phyloP scores from a whole-genome alignment of 2,888 invertebrate species.

The Drosophila mettleri region DNA sequence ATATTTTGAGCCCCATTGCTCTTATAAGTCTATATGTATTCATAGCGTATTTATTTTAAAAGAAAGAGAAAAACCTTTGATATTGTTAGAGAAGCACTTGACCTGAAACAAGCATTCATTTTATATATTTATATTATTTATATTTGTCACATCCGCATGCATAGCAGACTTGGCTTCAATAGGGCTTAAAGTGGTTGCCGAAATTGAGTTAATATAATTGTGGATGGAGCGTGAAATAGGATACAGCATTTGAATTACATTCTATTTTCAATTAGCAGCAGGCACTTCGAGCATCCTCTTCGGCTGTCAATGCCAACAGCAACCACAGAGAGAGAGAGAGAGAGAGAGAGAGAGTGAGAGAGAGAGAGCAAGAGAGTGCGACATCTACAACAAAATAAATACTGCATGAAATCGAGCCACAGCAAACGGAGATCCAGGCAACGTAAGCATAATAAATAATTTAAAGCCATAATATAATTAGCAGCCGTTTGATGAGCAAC shows the following conservation, averaged over 20 bases:
- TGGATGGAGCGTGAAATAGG: constrained; percentile 13
- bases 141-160: neutral
- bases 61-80: too few relatives aligned
- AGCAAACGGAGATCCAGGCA: constrained; percentile 16
- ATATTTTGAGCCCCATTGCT: too few relatives aligned
- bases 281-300: constrained; percentile 5
- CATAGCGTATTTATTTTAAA: too few relatives aligned
- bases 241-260: constrained; percentile 19
- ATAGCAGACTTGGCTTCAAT: neutral
- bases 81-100: too few relatives aligned
- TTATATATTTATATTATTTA: neutral
- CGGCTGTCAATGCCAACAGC: constrained; percentile 22
- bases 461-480: constrained; percentile 63
- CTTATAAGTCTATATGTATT: too few relatives aligned
- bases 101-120: too few relatives aligned
- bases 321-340: too few relatives aligned
- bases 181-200: neutral
- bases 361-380: too few relatives aligned
- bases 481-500: constrained; percentile 36
- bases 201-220: neutral
- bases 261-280: constrained; percentile 18
- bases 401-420: constrained; percentile 18
- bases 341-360: too few relatives aligned
- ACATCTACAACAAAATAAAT: neutral
- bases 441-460: constrained; percentile 40